Evolutionary conservation across 1,140 invertebrate species (phyloP).

Genomic region (Artemia franciscana): DNA sequence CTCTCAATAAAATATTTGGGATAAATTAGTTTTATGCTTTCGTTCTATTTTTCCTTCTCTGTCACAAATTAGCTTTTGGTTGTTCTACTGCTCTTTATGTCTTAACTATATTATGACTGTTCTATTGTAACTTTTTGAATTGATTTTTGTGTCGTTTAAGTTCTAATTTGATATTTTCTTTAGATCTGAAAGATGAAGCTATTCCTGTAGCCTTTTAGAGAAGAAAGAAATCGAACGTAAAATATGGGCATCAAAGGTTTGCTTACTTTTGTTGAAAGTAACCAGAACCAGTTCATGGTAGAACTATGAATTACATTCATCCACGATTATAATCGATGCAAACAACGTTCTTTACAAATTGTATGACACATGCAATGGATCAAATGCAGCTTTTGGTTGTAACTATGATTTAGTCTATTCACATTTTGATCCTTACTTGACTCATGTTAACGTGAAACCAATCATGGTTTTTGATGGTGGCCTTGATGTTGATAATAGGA

Average conservation of each 20-base stretch:
- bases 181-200: too few relatives aligned
- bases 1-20: too few relatives aligned
- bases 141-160: too few relatives aligned
- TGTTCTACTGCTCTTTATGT: too few relatives aligned
- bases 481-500: conserved; percentile 39
- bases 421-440: conserved; percentile 35
- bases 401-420: conserved; percentile 54
- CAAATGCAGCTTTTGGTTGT: conserved; percentile 50
- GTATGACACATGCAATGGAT: conserved; percentile 33
- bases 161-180: too few relatives aligned
- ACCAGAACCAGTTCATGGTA: conserved; percentile 36
- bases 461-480: conserved; percentile 58
- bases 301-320: conserved; percentile 36
- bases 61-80: too few relatives aligned
- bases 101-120: too few relatives aligned
- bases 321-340: conserved; percentile 53
- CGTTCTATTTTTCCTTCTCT: too few relatives aligned
- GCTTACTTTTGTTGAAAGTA: conserved; percentile 45
- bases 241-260: conserved; percentile 63
- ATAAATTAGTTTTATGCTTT: too few relatives aligned
- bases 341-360: conserved; percentile 46
- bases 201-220: too few relatives aligned
- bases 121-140: too few relatives aligned
- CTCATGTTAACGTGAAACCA: conserved; percentile 43
- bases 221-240: too few relatives aligned